Evolutionary conservation across 2,797 vertebrate genomes (phyloP), one percentile per base, ranked within the genome.

Genomic region (Cryptoprocta ferox): DNA sequence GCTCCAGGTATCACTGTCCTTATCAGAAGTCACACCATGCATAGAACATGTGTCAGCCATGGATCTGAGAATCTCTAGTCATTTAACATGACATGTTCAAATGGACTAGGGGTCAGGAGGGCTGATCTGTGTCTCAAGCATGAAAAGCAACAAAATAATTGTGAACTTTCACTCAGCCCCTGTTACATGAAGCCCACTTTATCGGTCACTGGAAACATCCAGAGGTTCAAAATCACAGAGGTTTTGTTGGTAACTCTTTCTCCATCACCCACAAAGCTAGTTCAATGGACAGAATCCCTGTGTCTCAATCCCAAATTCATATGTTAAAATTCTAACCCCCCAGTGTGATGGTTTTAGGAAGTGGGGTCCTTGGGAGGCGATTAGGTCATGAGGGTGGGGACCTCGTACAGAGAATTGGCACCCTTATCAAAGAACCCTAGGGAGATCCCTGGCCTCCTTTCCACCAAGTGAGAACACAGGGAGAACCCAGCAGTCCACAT

Each of bases 401-500:
- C 32, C 12, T 37, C 11, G 4, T 6, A 15, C 8, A 3, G 28
- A 42, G 1, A 30, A 59, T n/a, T 12, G 26, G 28, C 8, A 1
- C 2, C 32, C 6, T 42, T 28, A 28, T 14, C 53, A 42, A 56
- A 70, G 10, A 32, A 45, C 30, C 50, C 65, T 24, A 21, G 39
- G 70, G 50, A 61, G 5, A 16, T 6, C 32, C 5, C 30, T 35
- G 24, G 12, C 16, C 39, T 5, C 48, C 3, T 59, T 21, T 82
- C 39, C 18, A 11, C 48, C 32, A 37, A 1, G 39, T 73, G 24
- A 37, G 18, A 32, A 16, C 28, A 45, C 32, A 30, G 15, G 3
- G 21, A 45, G 53, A 59, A 45, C 14, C 30, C 5, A 16, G n/a
- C 53, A 30, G 24, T 10, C 37, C 16, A 82, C 9, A 7, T 13